Conservation (phyloP, 2,888 invertebrate genomes). For the Tryphoninae sp. region DNA sequence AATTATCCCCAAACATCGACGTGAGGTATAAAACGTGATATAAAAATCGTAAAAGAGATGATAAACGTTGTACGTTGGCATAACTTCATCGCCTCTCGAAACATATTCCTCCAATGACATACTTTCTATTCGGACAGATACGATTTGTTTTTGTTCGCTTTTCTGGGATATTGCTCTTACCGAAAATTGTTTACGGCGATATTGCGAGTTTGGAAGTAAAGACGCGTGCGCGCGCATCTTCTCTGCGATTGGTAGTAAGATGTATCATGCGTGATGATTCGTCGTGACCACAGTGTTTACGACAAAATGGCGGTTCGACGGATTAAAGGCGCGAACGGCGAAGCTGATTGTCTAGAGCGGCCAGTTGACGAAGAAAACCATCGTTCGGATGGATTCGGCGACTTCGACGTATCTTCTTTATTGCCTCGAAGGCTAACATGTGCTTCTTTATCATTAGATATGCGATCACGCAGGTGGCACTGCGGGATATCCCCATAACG, state of each 20-base stretch:
- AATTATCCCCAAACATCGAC: constrained; percentile 46
- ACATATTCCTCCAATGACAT: not conserved
- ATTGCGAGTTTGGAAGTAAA: constrained; percentile 8
- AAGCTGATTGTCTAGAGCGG: constrained; percentile 83
- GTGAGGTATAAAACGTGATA: constrained; percentile 49
- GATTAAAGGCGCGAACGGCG: constrained; percentile 71
- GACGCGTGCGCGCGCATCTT: not conserved
- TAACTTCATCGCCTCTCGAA: not conserved
- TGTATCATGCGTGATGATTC: not conserved
- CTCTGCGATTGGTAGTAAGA: constrained; percentile 9
- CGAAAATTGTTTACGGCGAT: constrained; percentile 6
- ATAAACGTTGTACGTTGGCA: constrained; percentile 41
- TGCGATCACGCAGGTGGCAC: constrained; percentile 90
- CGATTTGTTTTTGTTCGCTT: constrained; percentile 9
- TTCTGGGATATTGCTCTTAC: constrained; percentile 16
- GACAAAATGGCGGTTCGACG: constrained; percentile 38
- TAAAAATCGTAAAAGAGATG: constrained; percentile 56
- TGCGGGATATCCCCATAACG: constrained; percentile 91
- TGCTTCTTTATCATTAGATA: constrained; percentile 91
- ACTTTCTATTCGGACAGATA: constrained; percentile 20
- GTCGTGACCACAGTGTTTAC: not conserved
- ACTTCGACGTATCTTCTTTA: constrained; percentile 86
- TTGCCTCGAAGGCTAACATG: constrained; percentile 89
- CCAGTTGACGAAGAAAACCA: constrained; percentile 90
- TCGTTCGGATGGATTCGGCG: constrained; percentile 91